These are phyloP conservation scores for Ceratothoa steindachneri DNA, from an alignment of 2,888 invertebrate genomes.

Conservation along the genomic window DNA sequence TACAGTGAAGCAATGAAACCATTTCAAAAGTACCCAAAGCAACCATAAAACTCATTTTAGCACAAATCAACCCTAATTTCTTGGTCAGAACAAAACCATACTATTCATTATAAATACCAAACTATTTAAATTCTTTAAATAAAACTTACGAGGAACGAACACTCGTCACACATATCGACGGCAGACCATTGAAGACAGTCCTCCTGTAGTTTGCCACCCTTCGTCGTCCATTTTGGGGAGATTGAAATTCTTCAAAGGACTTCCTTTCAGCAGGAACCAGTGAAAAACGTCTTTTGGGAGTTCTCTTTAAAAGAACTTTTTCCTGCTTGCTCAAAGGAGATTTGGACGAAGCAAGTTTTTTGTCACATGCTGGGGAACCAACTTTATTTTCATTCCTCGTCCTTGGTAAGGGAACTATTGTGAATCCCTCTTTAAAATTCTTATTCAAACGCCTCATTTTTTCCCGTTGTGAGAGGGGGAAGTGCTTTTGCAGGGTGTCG, in stretches of 20 bases:
- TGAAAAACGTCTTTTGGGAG: not conserved
- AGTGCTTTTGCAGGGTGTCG: not conserved
- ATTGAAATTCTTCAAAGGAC: not conserved
- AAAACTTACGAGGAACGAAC: constrained; percentile 21
- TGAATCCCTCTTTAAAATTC: not conserved
- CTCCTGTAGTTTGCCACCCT: not conserved
- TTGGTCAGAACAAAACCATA: no score
- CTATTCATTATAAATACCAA: no score
- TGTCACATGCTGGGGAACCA: not conserved
- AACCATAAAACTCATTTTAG: no score
- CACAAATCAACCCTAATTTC: no score
- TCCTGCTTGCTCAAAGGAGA: not conserved
- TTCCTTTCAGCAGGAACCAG: not conserved
- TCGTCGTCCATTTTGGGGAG: not conserved
- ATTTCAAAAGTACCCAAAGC: no score
- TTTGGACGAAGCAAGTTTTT: not conserved
- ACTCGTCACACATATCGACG: constrained; percentile 16
- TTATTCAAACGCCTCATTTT: not conserved
- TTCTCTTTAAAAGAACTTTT: no score
- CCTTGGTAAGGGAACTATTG: not conserved
- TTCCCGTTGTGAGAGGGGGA: not conserved
- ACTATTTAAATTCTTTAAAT: not conserved
- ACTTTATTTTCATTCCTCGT: not conserved
- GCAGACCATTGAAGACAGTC: not conserved
- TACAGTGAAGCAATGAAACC: no score